Conservation (phyloP, 2,797 vertebrate species). For the Peromyscus nudipes region DNA sequence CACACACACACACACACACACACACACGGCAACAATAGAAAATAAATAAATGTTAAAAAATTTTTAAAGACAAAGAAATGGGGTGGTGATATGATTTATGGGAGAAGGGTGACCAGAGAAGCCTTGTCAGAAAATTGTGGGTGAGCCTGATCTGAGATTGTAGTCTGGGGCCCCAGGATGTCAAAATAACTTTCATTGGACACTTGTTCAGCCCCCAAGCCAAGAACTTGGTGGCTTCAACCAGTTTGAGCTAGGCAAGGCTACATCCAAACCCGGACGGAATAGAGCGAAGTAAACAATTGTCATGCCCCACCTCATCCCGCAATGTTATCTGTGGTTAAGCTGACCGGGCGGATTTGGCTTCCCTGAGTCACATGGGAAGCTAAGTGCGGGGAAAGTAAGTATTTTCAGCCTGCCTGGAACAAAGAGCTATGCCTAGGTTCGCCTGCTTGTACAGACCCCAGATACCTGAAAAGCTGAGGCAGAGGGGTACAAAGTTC, state of each 20-base stretch:
- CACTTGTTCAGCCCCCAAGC: not conserved
- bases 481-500: no score
- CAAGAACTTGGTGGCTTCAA: not conserved
- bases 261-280: not conserved
- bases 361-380: not conserved
- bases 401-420: not conserved
- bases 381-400: no score
- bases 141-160: not conserved
- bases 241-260: not conserved
- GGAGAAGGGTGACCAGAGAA: not conserved
- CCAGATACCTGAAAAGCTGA: not conserved
- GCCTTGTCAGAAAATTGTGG: not conserved
- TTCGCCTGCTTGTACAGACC: not conserved
- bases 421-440: not conserved
- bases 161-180: not conserved
- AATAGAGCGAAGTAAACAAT: not conserved
- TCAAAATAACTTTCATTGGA: not conserved
- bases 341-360: no score
- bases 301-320: rapidly evolving
- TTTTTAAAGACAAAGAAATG: not conserved
- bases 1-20: not conserved
- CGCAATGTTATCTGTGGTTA: not conserved
- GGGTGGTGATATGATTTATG: not conserved
- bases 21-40: no score
- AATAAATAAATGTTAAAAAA: not conserved